Percentiles rank a stretch among this genome's conserved stretches.
Conservation (phyloP, 2,888 invertebrate species). For the Dicranocentrus wangi region DNA sequence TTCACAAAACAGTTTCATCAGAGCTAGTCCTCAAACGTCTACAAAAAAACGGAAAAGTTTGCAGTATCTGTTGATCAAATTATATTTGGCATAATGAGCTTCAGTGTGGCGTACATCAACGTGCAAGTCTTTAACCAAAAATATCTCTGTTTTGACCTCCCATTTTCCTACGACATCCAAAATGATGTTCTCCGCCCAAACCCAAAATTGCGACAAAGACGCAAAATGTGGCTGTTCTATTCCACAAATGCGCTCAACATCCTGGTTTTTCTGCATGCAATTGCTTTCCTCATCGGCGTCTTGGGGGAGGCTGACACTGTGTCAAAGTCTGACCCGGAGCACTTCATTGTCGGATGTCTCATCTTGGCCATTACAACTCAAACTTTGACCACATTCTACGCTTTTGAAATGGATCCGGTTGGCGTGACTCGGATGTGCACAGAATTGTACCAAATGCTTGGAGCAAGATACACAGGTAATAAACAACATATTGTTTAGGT, state of each 20-base stretch:
- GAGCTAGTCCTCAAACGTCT: too few relatives aligned
- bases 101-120: constrained; percentile 12
- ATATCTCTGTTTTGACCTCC: constrained; percentile 4
- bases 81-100: constrained; percentile 27
- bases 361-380: neutral
- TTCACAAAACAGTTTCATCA: too few relatives aligned
- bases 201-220: neutral
- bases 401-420: constrained; percentile 22
- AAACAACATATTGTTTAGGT: too few relatives aligned
- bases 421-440: constrained; percentile 8
- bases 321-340: neutral
- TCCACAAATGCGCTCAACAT: neutral
- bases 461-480: too few relatives aligned
- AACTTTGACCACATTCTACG: neutral
- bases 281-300: neutral
- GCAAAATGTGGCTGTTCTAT: neutral
- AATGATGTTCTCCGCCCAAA: neutral
- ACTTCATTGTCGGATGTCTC: neutral
- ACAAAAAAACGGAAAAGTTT: too few relatives aligned
- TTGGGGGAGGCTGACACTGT: neutral
- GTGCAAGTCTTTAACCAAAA: constrained; percentile 16
- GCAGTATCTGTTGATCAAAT: too few relatives aligned
- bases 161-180: neutral
- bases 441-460: constrained; percentile 10
- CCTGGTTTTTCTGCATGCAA: neutral